phyloP scores from a whole-genome alignment of 2,888 invertebrate species.

The Metacarcinus magister region DNA sequence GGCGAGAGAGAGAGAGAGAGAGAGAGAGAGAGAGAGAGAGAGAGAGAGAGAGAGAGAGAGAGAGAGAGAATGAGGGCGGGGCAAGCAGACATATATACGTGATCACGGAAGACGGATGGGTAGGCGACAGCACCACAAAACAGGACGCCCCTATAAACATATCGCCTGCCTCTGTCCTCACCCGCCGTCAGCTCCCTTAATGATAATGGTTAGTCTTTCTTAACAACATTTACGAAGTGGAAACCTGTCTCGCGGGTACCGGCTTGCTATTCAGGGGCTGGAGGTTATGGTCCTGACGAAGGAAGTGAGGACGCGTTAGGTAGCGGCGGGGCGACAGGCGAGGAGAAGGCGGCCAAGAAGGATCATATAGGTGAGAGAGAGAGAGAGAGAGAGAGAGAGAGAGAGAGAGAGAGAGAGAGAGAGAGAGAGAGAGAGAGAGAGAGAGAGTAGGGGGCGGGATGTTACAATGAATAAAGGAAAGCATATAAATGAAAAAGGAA shows the following conservation, averaged over 20 bases:
- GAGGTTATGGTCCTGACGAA: constrained; percentile 19
- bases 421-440: background rate
- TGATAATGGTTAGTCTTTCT: constrained; percentile 36
- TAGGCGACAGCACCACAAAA: background rate
- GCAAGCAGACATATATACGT: background rate
- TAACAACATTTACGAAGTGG: constrained; percentile 48
- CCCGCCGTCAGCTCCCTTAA: constrained; percentile 40
- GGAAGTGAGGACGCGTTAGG: background rate
- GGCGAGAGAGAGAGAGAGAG: background rate
- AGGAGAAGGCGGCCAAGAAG: background rate
- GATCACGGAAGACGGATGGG: background rate
- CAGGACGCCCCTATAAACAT: background rate
- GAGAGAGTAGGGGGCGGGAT: no score
- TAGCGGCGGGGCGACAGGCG: background rate
- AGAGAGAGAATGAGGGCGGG: background rate
- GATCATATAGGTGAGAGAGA: background rate
- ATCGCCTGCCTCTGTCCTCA: constrained; percentile 35
- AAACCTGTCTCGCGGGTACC: constrained; percentile 38
- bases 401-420: background rate
- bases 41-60: constrained; percentile 49
- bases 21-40: constrained; percentile 33
- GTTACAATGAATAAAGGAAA: no score
- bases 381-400: background rate
- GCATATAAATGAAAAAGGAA: background rate
- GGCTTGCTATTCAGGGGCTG: constrained; percentile 5